These are phyloP conservation scores for Tarsius wallacei DNA, from an alignment of 2,797 vertebrate genomes.

Conservation along the genomic window DNA sequence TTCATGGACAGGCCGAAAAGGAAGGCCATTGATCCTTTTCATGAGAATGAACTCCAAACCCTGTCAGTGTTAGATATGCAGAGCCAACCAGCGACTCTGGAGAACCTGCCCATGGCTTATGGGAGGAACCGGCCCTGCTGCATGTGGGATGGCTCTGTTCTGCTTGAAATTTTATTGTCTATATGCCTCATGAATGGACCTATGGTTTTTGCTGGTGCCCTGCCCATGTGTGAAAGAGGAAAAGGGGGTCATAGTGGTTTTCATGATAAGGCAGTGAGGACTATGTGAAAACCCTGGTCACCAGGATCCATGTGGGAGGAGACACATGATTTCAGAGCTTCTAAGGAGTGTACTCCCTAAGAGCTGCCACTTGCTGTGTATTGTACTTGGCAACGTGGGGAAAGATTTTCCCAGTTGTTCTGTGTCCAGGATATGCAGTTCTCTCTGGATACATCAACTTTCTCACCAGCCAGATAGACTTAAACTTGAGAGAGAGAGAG, in stretches of 20 bases:
- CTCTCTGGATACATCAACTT: neutral
- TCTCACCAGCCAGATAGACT: neutral
- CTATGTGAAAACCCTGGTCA: neutral
- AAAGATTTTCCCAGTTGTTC: neutral
- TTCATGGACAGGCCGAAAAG: neutral
- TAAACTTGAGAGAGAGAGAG: neutral
- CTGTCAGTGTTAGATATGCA: neutral
- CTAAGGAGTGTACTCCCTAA: neutral
- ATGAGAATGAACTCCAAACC: neutral
- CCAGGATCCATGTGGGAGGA: fast-evolving
- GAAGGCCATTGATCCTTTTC: neutral
- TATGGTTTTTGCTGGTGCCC: fast-evolving
- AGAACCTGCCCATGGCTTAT: neutral
- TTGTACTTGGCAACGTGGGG: neutral
- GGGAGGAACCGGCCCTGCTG: neutral
- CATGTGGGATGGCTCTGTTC: fast-evolving
- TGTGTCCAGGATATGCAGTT: neutral
- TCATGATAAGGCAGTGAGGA: neutral
- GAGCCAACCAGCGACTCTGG: too few species aligned
- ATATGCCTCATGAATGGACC: neutral
- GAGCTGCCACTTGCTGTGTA: neutral
- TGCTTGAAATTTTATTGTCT: neutral
- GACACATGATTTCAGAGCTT: neutral
- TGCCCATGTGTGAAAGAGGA: neutral
- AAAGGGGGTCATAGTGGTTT: neutral